These are phyloP conservation scores for Megathymus violae DNA, from an alignment of 1,140 invertebrate genomes.

Conservation along the genomic window DNA sequence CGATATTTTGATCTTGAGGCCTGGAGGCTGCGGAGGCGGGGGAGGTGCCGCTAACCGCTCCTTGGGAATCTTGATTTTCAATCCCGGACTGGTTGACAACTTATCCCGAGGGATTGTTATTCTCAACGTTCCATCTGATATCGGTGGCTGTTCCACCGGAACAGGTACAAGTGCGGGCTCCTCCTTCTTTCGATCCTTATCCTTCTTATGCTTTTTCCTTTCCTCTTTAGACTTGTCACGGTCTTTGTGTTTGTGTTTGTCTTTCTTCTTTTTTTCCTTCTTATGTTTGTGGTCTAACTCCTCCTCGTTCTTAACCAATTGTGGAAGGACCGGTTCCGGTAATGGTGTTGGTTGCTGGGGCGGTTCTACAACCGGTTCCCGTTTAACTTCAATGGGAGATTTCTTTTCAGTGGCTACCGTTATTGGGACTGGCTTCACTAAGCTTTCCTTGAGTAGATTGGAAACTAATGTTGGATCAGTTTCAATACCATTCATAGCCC, in stretches of 20 bases:
- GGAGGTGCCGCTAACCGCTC: conserved; percentile 77
- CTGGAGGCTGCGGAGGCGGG: conserved; percentile 63
- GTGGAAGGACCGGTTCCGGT: conserved; percentile 22
- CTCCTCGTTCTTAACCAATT: conserved; percentile 43
- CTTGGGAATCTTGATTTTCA: conserved; percentile 81
- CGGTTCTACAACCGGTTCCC: conserved; percentile 51
- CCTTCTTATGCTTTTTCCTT: conserved; percentile 80
- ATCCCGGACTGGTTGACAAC: conserved; percentile 63
- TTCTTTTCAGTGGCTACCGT: conserved; percentile 65
- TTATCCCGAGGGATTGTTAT: conserved; percentile 79
- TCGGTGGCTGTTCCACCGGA: conserved; percentile 30
- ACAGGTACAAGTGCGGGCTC: conserved; percentile 44
- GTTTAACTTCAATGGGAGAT: conserved; percentile 61
- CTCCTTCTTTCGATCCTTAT: conserved; percentile 70
- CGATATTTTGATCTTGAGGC: conserved; percentile 82
- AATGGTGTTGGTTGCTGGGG: conserved; percentile 40
- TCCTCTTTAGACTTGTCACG: conserved; percentile 78
- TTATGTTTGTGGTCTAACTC: conserved; percentile 70
- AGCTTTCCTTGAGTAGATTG: conserved; percentile 77
- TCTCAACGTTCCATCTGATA: conserved; percentile 53
- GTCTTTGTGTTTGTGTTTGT: conserved; percentile 83
- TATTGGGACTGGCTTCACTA: conserved; percentile 73
- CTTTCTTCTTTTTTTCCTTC: conserved; percentile 82
- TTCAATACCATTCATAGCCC: conserved; percentile 72
- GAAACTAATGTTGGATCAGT: conserved; percentile 79